Percentiles rank a stretch among this genome's conserved stretches.
Evolutionary conservation across 2,797 vertebrate genomes (phyloP).

Genomic region (Cephalopachus bancanus): DNA sequence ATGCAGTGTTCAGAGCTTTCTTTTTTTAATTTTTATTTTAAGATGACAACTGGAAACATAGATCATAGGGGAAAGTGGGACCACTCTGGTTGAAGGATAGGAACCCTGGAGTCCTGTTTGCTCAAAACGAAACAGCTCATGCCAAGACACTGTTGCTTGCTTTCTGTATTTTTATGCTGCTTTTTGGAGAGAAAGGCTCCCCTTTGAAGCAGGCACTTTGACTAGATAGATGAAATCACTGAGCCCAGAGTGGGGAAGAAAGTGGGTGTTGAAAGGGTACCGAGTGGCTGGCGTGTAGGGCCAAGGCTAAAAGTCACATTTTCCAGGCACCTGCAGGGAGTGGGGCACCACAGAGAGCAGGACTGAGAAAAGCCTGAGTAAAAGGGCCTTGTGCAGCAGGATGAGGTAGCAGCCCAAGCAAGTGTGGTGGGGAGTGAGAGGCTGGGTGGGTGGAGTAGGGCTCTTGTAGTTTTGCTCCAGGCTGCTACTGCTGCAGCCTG

Average conservation of each 20-base stretch:
- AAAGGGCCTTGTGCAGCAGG: background rate
- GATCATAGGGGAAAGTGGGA: background rate
- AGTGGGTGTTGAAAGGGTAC: too few relatives aligned
- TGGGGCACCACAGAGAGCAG: background rate
- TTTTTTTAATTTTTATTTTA: background rate
- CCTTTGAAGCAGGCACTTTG: background rate
- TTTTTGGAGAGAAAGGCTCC: background rate
- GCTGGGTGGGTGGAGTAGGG: background rate
- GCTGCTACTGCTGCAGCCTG: background rate
- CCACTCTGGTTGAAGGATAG: background rate
- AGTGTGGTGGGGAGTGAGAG: accelerated
- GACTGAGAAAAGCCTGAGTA: background rate
- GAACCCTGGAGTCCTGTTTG: background rate
- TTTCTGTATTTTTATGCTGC: background rate
- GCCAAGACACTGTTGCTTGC: background rate
- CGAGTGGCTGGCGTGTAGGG: background rate
- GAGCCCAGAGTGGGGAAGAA: background rate
- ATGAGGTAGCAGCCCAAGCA: background rate
- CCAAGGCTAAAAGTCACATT: background rate
- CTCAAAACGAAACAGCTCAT: background rate
- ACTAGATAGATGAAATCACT: background rate
- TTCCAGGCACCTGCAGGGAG: background rate
- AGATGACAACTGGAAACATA: background rate
- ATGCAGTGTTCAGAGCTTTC: background rate
- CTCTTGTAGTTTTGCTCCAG: too few relatives aligned